Conservation (phyloP, 1,140 invertebrate species). For the Calycopis cecrops region DNA sequence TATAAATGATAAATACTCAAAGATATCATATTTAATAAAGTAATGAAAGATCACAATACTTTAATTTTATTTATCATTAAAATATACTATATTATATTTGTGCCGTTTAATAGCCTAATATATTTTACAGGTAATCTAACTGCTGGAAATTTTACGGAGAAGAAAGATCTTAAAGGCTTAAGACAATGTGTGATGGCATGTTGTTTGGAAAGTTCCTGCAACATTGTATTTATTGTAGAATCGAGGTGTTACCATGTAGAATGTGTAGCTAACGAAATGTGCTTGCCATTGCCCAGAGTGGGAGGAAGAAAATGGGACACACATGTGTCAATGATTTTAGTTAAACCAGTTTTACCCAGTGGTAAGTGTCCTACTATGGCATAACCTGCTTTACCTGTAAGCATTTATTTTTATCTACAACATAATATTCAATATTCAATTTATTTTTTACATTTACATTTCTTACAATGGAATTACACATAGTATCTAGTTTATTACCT, state of each 20-base stretch:
- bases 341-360: constrained; percentile 77
- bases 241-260: constrained; percentile 85
- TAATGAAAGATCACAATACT: no score
- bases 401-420: no score
- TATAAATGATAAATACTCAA: no score
- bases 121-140: constrained; percentile 74
- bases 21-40: no score
- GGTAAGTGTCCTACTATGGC: constrained; percentile 32
- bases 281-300: constrained; percentile 78
- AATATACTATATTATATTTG: no score
- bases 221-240: constrained; percentile 87
- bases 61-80: constrained; percentile 2
- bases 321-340: constrained; percentile 84
- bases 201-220: constrained; percentile 81
- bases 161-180: constrained; percentile 72
- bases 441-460: no score
- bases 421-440: no score
- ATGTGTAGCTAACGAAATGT: constrained; percentile 82
- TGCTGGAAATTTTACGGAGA: constrained; percentile 78
- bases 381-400: no score
- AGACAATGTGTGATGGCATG: constrained; percentile 84
- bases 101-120: no score
- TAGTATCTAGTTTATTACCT: no score
- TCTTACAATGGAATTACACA: no score
- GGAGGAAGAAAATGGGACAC: constrained; percentile 73